Evolutionary conservation across 2,113 vertebrate genomes (phyloP).

Genomic region (Panthera tigris): DNA sequence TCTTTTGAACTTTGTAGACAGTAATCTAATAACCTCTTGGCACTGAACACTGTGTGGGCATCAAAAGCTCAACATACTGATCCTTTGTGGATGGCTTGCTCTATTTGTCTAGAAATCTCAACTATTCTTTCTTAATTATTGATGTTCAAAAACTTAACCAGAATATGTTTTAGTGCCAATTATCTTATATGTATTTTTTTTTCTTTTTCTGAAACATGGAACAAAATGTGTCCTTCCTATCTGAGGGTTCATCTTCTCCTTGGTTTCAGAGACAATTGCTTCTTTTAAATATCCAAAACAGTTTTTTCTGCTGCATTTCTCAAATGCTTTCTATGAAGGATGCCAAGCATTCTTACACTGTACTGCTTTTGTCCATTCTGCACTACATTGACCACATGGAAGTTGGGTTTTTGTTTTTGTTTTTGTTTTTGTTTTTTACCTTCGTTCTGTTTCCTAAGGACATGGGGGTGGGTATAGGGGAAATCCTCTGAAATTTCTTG

Average conservation of each 20-base stretch:
- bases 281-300: not conserved
- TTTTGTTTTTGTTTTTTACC: not conserved
- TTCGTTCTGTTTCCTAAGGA: not conserved
- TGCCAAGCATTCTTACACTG: not conserved
- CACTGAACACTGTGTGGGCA: not conserved
- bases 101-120: not conserved
- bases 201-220: not conserved
- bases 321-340: not conserved
- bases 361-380: not conserved
- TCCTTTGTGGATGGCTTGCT: not conserved
- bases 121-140: not conserved
- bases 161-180: not conserved
- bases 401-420: no score
- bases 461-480: not conserved
- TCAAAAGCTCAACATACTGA: not conserved
- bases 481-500: not conserved
- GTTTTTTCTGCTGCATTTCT: not conserved
- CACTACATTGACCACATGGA: no score
- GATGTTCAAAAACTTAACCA: not conserved
- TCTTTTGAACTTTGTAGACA: not conserved
- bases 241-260: not conserved
- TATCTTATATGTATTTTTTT: not conserved
- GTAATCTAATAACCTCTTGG: not conserved
- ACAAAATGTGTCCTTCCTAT: not conserved
- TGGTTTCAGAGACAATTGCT: not conserved